Evolutionary conservation across 2,888 invertebrate genomes (phyloP), one percentile per base, ranked within the genome.

Genomic region (Argyresthia goedartella): DNA sequence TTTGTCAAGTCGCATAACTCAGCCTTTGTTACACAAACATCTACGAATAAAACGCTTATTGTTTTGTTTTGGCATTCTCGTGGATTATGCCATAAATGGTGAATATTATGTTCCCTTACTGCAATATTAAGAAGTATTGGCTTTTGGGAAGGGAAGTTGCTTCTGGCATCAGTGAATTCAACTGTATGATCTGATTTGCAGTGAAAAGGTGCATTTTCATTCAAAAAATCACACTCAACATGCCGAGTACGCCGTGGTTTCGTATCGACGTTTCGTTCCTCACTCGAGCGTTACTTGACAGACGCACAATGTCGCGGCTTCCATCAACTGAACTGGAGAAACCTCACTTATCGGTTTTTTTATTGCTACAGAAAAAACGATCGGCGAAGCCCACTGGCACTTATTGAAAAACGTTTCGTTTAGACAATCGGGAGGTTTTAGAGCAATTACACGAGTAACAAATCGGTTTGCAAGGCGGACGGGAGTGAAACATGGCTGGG

Each of bases 261-360:
- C 9, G 44, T 44, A 44, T 44, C 15, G 44, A 44, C 44, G 44
- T 44, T 44, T 44, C 44, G 15, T 44, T 44, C 44, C 14, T 15
- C 44, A 44, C 14, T 44, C 15, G 44, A 41, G 41, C 44, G 44
- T 44, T 15, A 15, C 44, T 44, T 44, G 44, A 14, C 44, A 44
- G 44, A 44, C 44, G 44, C 44, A 44, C 44, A 44, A 44, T 44
- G 44, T 44, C 44, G 44, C 44, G 13, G 44, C 44, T 44, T 44
- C 44, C 44, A 44, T 44, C 14, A 44, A 44, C 44, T 44, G 15
- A 41, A 44, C 44, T 44, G 44, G 44, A 44, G 44, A 44, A 44
- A 44, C 14, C 15, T 8, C 44, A 44, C 44, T 44, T 15, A 44
- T 44, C 15, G 44, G 4, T 14, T 44, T 41, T n/a, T 44, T 44